Base-by-base conservation (phyloP, 92 coral and sea anemone species). In the Epizoanthus rinbou region DNA sequence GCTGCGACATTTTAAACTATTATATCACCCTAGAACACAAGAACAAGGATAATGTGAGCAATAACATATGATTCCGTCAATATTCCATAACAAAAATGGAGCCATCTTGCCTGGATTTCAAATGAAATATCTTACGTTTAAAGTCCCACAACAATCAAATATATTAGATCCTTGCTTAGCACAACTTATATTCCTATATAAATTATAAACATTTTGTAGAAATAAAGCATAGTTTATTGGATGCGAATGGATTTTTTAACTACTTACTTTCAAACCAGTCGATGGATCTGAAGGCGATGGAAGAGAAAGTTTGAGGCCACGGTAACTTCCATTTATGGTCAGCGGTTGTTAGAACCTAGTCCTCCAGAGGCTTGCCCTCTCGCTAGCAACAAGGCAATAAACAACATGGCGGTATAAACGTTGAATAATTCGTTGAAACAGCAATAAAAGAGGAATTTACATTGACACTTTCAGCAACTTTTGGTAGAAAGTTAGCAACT, bases 1-100 rank as follows among this genome's bases (percentile, higher is more conserved):
- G 94, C 91, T 93, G 97, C 56, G 98, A 89, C 98, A 95, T 95
- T 60, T 79, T 89, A 45, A 43, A 59, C 70, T 75, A 84, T 89
- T 86, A 81, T 69, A 76, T 88, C 79, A 79, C 91, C 91, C 86
- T 66, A 83, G 80, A 85, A 71, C 6, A 82, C 35, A 74, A 54
- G 64, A 63, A 43, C 35, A 31, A 57, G 79, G 64, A 10, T 50
- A 52, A 25, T 28, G 8, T 70, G 63, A 76, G 76, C 33, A 5
- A 0, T n/a, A 8, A 13, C n/a, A 37, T n/a, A 75, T 72, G 60
- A 45, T 16, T 13, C 23, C 35, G 24, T 47, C 14, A 50, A 72
- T 22, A 72, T 17, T 47, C 19, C 56, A 16, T 28, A 59, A 76
- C 68, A 76, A 60, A 18, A 59, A 69, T 76, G 56, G 41, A 60